Base-by-base conservation (phyloP, 2,888 invertebrate genomes). In the Andrena haemorrhoa region DNA sequence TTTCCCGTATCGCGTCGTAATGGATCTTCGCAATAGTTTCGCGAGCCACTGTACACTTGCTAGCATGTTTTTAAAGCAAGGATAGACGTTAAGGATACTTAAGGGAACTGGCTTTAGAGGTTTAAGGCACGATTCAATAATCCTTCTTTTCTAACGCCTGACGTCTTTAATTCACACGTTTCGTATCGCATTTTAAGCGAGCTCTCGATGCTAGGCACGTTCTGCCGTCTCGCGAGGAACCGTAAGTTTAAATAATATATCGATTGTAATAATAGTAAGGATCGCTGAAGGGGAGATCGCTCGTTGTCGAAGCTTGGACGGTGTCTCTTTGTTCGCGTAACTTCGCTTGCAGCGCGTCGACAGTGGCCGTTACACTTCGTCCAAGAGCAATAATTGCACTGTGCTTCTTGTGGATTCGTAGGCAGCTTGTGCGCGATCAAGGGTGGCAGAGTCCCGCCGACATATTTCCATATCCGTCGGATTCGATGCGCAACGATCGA, bases 11-110 rank as follows among this genome's bases (percentile, higher is more conserved):
- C 41, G 41, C 16, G 41, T 41, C 5, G 16, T 41, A 53, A 23
- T n/a, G 12, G 35, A 2, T 10, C 23, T 29, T 58, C 35, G 69
- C 16, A 41, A 41, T n/a, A 41, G 29, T 79, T 75, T 64, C 49
- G n/a, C n/a, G 79, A 33, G 53, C 31, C 29, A 12, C 53, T 53
- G 66, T 70, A 60, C 23, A 51, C 71, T 69, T 56, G 56, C 56
- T 56, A 12, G 58, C 56, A 61, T 49, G 35, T 23, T 58, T 80
- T 58, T 63, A 60, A 60, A 31, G 31, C 35, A 66, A 75, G 74
- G 20, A 35, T 82, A 81, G 72, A 47, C 65, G 56, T 23, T 76
- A 82, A 83, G 69, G 69, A 80, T 65, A 73, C 64, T 81, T 73
- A 77, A 69, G 20, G 51, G 16, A 80, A 66, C 41, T 58, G 65